These are phyloP conservation scores for Oedothorax gibbosus DNA, from an alignment of 1,140 invertebrate species.

Conservation along the genomic window DNA sequence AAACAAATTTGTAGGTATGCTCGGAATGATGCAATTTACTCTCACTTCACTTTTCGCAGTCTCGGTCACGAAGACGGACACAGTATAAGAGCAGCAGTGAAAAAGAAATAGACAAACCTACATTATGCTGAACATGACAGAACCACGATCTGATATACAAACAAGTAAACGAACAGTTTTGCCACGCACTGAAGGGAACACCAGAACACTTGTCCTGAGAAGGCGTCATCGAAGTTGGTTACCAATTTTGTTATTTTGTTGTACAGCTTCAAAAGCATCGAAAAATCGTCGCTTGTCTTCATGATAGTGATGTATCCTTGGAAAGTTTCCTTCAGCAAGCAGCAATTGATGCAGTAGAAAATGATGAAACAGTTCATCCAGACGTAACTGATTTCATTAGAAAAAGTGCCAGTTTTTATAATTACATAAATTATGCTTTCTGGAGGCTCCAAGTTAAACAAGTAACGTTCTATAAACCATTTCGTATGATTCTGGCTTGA, in stretches of 20 bases:
- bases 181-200: not conserved
- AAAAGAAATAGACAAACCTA: no score
- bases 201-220: not conserved
- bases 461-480: no score
- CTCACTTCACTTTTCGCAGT: not conserved
- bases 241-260: not conserved
- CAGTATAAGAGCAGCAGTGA: no score
- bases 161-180: not conserved
- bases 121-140: no score
- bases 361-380: constrained; percentile 1
- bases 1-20: not conserved
- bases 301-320: not conserved
- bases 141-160: not conserved
- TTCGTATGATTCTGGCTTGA: no score
- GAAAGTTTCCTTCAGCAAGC: not conserved
- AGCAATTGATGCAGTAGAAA: not conserved
- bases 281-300: not conserved
- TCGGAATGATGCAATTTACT: not conserved
- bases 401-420: not conserved
- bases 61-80: no score
- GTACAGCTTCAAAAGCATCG: not conserved
- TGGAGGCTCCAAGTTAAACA: no score
- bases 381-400: not conserved
- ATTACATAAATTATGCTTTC: no score
- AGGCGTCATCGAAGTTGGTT: not conserved